Conservation (phyloP, 2,888 invertebrate genomes). For the Cryptus viduatorius region DNA sequence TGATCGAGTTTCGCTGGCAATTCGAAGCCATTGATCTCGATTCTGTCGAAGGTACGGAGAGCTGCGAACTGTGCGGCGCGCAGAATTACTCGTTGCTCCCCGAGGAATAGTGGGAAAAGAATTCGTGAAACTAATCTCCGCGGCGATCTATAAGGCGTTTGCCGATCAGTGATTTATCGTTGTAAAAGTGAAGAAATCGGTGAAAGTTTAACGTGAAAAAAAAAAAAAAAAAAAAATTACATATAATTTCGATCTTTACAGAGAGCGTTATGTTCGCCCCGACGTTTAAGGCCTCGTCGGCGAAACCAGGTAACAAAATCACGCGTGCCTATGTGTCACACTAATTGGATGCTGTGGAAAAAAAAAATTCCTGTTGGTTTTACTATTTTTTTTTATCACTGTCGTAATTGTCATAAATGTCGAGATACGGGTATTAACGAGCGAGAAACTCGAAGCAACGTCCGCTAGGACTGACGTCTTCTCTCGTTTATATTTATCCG, state of each 20-base stretch:
- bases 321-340: conserved; percentile 56
- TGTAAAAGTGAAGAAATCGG: neutral
- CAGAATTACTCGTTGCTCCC: conserved; percentile 7
- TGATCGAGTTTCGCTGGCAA: conserved; percentile 54
- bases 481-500: conserved; percentile 29
- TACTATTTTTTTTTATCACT: conserved; percentile 21
- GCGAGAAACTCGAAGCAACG: neutral
- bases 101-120: conserved; percentile 2
- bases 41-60: conserved; percentile 49
- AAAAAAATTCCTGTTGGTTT: conserved; percentile 13
- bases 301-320: conserved; percentile 88
- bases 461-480: conserved; percentile 21
- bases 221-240: neutral
- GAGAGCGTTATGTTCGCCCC: conserved; percentile 91
- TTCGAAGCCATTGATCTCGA: conserved; percentile 63
- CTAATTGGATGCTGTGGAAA: conserved; percentile 54
- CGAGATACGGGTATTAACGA: conserved; percentile 5
- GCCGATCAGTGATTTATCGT: neutral
- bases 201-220: conserved; percentile 19
- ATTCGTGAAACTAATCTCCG: conserved; percentile 9
- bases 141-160: neutral
- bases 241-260: conserved; percentile 81
- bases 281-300: conserved; percentile 93
- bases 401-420: conserved; percentile 35
- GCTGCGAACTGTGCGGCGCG: conserved; percentile 20